Evolutionary conservation across 1,140 invertebrate species (phyloP).

Genomic region (Drosophila fuyamai): DNA sequence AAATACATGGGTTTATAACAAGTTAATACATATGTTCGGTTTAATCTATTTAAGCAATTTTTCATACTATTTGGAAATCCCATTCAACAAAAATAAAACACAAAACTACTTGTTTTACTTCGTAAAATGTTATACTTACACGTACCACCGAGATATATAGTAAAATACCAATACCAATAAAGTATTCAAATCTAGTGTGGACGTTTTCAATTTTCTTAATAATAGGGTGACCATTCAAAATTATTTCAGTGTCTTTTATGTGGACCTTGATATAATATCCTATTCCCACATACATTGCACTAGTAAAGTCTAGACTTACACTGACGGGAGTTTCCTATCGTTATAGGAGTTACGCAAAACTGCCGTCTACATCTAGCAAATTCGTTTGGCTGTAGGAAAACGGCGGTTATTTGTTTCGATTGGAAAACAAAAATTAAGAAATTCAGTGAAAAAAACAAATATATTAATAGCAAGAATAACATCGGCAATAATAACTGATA

Average conservation of each 20-base stretch:
- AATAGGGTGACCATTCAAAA: not conserved
- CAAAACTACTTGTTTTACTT: not conserved
- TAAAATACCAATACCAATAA: conserved; percentile 7
- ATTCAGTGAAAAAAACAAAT: no score
- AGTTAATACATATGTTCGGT: not conserved
- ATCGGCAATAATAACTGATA: no score
- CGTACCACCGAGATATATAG: conserved; percentile 6
- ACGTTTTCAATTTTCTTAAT: not conserved
- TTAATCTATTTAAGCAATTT: not conserved
- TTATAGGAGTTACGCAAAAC: no score
- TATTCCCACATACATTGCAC: no score
- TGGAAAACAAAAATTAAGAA: no score
- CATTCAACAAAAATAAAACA: not conserved
- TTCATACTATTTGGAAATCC: not conserved
- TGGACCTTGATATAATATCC: no score
- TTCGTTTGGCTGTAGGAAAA: no score
- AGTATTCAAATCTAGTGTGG: not conserved
- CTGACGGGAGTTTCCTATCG: no score
- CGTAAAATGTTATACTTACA: conserved; percentile 4
- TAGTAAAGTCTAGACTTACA: no score
- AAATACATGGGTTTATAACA: not conserved
- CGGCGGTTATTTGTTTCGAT: no score
- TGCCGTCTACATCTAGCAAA: no score
- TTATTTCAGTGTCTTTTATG: not conserved
- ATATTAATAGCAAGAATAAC: no score